A percentile compares a stretch with the other conserved stretches of the same genome.
Evolutionary conservation across 2,888 invertebrate genomes (phyloP).

Genomic region (Rhagium mordax): DNA sequence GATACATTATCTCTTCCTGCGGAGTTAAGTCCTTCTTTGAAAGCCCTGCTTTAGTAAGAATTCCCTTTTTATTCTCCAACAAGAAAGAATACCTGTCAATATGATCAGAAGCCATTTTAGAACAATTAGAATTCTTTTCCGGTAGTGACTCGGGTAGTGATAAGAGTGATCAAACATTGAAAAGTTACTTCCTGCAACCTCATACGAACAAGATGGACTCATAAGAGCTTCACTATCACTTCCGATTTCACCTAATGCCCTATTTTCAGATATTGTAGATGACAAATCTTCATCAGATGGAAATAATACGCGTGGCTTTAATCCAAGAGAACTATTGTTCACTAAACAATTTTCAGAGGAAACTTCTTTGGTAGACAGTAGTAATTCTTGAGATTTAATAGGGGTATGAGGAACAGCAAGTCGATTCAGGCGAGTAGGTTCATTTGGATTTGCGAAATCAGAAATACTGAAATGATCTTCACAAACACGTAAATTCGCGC

Average conservation of each 20-base stretch:
- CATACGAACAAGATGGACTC: background rate
- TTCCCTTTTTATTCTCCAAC: conserved; percentile 5
- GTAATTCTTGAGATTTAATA: no score
- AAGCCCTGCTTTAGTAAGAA: background rate
- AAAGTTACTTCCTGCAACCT: background rate
- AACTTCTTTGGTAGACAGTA: no score
- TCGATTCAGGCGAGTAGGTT: background rate
- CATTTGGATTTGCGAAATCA: background rate
- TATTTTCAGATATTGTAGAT: background rate
- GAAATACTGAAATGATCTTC: background rate
- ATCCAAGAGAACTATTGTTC: no score
- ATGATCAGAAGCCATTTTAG: background rate
- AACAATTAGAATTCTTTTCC: background rate
- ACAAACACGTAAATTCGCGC: background rate
- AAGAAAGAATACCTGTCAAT: background rate
- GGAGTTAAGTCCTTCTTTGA: conserved; percentile 1
- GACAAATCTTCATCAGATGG: background rate
- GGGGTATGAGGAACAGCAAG: no score
- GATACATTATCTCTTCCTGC: conserved; percentile 4
- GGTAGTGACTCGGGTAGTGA: background rate
- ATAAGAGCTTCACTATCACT: background rate
- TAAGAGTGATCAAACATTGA: background rate
- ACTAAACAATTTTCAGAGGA: no score
- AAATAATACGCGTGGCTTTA: background rate
- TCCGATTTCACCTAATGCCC: background rate